phyloP scores from a whole-genome alignment of 1,140 invertebrate species.

The Pseudomyrmex cubaensis region DNA sequence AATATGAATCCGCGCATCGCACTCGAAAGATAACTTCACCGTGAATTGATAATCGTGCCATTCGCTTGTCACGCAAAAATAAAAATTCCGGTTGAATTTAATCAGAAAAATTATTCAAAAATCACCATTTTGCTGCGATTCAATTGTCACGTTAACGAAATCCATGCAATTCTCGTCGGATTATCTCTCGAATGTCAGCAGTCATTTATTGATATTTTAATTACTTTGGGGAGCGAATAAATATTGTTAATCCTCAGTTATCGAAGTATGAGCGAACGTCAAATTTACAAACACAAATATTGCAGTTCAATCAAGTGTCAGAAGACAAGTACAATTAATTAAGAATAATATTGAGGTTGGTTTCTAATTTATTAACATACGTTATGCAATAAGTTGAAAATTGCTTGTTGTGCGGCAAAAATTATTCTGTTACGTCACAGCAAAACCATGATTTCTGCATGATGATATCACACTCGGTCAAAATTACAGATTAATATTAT shows the following conservation, averaged over 20 bases:
- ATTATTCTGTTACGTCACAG: too few species aligned
- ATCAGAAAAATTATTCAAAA: conserved; percentile 18
- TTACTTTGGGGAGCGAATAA: conserved; percentile 4
- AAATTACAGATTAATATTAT: too few species aligned
- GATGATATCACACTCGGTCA: too few species aligned
- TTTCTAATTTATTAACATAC: too few species aligned
- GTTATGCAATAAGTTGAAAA: too few species aligned
- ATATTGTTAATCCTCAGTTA: neutral
- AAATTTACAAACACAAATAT: too few species aligned
- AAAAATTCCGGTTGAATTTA: neutral
- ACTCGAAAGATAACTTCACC: conserved; percentile 12
- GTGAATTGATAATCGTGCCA: conserved; percentile 17
- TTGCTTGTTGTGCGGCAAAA: too few species aligned
- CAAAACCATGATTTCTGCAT: too few species aligned
- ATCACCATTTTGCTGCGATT: neutral
- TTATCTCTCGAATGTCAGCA: conserved; percentile 19
- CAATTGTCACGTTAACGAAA: conserved; percentile 26
- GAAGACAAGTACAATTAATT: too few species aligned
- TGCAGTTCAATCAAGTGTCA: too few species aligned
- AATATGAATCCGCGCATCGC: neutral
- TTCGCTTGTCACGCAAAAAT: conserved; percentile 1
- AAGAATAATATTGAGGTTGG: too few species aligned
- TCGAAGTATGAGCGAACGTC: too few species aligned
- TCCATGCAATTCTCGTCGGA: conserved; percentile 4
- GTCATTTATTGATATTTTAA: conserved; percentile 42